Percentiles rank a stretch among this genome's conserved stretches.
Conservation (phyloP, 2,888 invertebrate species). For the Meta bourneti region DNA sequence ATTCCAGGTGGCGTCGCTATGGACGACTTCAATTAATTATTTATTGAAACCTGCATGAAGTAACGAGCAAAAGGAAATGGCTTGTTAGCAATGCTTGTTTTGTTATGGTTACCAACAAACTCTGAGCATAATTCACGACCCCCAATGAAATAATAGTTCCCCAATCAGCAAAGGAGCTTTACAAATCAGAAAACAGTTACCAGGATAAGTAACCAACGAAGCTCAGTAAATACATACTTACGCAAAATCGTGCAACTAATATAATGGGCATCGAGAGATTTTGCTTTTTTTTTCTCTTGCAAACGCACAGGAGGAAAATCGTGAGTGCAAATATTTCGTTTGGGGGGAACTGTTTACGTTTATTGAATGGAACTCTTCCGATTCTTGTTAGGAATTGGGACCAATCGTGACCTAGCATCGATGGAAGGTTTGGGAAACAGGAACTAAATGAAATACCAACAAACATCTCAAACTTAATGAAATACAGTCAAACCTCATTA, state of each 20-base stretch:
- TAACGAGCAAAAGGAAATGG: neutral
- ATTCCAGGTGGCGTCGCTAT: neutral
- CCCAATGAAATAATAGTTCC: neutral
- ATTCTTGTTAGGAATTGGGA: constrained; percentile 20
- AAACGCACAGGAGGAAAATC: neutral
- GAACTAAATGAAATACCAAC: neutral
- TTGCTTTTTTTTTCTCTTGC: neutral
- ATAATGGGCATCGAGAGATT: too few relatives aligned
- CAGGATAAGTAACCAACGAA: too few relatives aligned
- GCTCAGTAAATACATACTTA: too few relatives aligned
- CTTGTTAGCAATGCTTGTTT: neutral
- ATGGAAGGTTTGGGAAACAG: constrained; percentile 10
- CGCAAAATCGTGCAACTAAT: too few relatives aligned
- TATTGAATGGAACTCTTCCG: constrained; percentile 13
- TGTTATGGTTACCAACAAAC: neutral
- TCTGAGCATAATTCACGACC: neutral
- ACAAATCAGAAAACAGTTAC: too few relatives aligned
- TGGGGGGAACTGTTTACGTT: constrained; percentile 11
- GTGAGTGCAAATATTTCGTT: constrained; percentile 12
- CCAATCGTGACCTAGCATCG: neutral
- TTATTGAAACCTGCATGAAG: neutral
- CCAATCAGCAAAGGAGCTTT: too few relatives aligned
- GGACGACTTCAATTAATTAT: neutral
- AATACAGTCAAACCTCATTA: too few relatives aligned
- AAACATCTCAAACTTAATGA: too few relatives aligned